Evolutionary conservation across 2,797 vertebrate species (phyloP).

Genomic region (Loriculus beryllinus): DNA sequence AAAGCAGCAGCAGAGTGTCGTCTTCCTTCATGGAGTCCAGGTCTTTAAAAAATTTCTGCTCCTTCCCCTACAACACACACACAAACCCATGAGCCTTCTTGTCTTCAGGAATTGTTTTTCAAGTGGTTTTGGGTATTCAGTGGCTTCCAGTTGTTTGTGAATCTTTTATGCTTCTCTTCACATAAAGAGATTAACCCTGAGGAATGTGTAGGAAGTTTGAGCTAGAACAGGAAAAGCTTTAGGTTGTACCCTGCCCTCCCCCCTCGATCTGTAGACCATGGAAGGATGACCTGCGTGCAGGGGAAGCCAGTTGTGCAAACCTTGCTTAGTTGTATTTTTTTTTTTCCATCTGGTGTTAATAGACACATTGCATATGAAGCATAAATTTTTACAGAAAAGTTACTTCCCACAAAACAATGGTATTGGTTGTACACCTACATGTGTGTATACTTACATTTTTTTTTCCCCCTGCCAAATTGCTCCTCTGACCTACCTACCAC

Average conservation of each 20-base stretch:
- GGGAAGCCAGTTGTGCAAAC: neutral
- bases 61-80: neutral
- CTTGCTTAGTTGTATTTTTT: neutral
- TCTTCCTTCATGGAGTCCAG: neutral
- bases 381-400: neutral
- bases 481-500: neutral
- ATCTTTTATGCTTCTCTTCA: neutral
- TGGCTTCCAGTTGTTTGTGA: neutral
- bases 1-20: neutral
- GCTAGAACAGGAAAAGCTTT: neutral
- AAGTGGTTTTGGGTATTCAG: neutral
- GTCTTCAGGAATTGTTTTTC: neutral
- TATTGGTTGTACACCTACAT: neutral
- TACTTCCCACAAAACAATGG: neutral
- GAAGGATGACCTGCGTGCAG: fast-evolving
- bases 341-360: neutral
- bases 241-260: neutral
- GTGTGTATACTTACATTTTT: neutral
- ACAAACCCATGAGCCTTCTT: neutral
- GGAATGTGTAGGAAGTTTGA: neutral
- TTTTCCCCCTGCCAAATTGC: neutral
- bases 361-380: neutral
- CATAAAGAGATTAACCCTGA: neutral
- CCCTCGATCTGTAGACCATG: neutral
- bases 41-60: neutral